Conservation (phyloP, 92 coral and sea anemone genomes). For the Epizoanthus fatuus region DNA sequence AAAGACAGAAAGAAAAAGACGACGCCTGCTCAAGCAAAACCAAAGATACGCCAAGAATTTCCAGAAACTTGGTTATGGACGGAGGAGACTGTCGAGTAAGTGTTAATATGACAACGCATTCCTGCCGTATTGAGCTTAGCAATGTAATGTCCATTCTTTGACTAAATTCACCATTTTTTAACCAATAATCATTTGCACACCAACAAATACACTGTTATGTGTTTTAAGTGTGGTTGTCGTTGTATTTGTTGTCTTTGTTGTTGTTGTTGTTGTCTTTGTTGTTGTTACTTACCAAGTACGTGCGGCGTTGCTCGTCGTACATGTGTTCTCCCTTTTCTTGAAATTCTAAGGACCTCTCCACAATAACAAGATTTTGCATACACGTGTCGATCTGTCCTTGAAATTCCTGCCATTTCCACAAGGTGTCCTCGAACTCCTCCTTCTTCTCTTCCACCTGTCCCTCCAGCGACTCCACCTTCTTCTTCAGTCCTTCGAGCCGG, state of each 20-base stretch:
- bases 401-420: slow-evolving; percentile 93
- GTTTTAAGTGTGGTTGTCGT: no score
- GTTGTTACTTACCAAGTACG: slow-evolving; percentile 64
- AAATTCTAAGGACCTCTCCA: slow-evolving; percentile 84
- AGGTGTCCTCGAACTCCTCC: slow-evolving; percentile 85
- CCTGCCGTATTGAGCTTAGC: no score
- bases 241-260: no score
- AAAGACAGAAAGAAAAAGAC: not conserved
- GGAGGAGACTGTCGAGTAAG: slow-evolving; percentile 88
- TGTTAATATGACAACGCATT: no score
- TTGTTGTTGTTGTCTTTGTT: not conserved
- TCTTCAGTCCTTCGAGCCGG: slow-evolving; percentile 67
- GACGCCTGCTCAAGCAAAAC: not conserved
- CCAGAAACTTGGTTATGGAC: slow-evolving; percentile 99
- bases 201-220: no score
- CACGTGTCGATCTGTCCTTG: slow-evolving; percentile 84
- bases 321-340: slow-evolving; percentile 72
- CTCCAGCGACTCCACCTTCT: slow-evolving; percentile 72
- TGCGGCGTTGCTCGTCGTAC: slow-evolving; percentile 76
- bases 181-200: no score
- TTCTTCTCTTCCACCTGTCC: slow-evolving; percentile 90
- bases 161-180: no score
- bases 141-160: no score
- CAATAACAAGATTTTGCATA: slow-evolving; percentile 79
- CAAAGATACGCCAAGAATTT: slow-evolving; percentile 82